Base-by-base conservation (phyloP, 2,888 invertebrate genomes). In the Anticlea derivata region DNA sequence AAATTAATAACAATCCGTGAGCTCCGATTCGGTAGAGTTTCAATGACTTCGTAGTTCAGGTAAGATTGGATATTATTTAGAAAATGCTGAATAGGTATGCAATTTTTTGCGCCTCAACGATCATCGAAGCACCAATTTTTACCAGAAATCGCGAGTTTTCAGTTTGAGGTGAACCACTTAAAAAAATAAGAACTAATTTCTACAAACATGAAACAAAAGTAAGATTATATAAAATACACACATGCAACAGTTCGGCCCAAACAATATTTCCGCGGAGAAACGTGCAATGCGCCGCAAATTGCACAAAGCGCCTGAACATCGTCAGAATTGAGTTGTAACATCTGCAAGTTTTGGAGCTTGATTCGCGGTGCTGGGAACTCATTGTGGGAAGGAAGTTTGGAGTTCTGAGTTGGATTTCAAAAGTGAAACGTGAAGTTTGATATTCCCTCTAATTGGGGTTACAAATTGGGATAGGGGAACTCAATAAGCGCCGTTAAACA, bases 241-340 rank as follows among this genome's bases (percentile, higher is more conserved):
- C 5, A 26, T 30, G 23, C 33, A 43, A 45, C 26, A 46, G 11
- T 10, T 22, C 5, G 11, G 20, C 13, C 13, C 12, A 34, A 40
- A 40, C 40, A 34, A 27, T 35, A 12, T 24, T 20, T 4, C 2
- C 17, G 12, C 22, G 34, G 12, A 26, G 26, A 30, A 41, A 35
- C 30, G 35, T 37, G 41, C 20, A 37, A 8, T 37, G 11, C 24
- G n/a, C 7, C 7, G 17, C 30, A 52, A 52, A 52, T 52, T 52
- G 52, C 47, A 52, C 52, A 52, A 52, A 52, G 52, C 47, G 30
- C 12, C n/a, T 30, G 30, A 30, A 23, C 37, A 33, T 8, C 8
- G 41, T 23, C 31, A 12, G 38, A 47, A 52, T 52, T 31, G 38
- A 52, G 47, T 47, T 45, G 44, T 30, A 47, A 12, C 31, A 34